Evolutionary conservation across 1,140 invertebrate species (phyloP).

Genomic region (Hypsibius dujardini): DNA sequence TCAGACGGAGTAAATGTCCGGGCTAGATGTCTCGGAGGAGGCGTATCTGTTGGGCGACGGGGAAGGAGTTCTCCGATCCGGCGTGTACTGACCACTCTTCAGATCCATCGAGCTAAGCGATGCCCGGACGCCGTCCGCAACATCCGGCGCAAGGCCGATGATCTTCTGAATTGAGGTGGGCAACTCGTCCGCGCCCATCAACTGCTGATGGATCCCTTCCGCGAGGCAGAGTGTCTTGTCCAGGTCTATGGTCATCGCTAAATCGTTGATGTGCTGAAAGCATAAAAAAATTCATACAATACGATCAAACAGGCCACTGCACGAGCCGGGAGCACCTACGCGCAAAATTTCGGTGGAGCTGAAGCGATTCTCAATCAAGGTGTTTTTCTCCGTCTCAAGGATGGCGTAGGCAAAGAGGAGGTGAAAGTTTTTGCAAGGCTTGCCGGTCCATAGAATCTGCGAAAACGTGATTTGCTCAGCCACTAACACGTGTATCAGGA

Average conservation of each 20-base stretch:
- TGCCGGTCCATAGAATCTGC: slow-evolving; percentile 72
- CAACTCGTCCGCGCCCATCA: slow-evolving; percentile 29
- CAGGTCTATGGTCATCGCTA: slow-evolving; percentile 63
- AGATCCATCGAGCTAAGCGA: too few relatives aligned
- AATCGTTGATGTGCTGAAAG: slow-evolving; percentile 74
- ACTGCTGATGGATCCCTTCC: slow-evolving; percentile 69
- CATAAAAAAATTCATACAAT: slow-evolving; percentile 25
- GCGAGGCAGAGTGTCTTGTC: slow-evolving; percentile 58
- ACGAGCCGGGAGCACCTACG: slow-evolving; percentile 37
- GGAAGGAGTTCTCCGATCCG: too few relatives aligned
- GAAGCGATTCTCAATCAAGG: slow-evolving; percentile 69
- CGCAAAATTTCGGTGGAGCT: slow-evolving; percentile 91
- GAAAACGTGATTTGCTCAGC: too few relatives aligned
- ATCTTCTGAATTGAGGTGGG: slow-evolving; percentile 3
- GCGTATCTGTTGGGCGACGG: too few relatives aligned
- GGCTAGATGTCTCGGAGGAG: too few relatives aligned
- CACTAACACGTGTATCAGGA: too few relatives aligned
- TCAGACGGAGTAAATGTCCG: too few relatives aligned
- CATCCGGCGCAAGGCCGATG: neutral
- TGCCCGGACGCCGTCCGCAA: too few relatives aligned
- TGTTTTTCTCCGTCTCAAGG: slow-evolving; percentile 63
- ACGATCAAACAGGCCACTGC: too few relatives aligned
- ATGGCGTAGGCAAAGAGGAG: slow-evolving; percentile 73
- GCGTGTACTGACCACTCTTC: too few relatives aligned
- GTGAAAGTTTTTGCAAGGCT: slow-evolving; percentile 84